phyloP scores from a whole-genome alignment of 2,797 vertebrate species.

The Sebastes matsubarae region DNA sequence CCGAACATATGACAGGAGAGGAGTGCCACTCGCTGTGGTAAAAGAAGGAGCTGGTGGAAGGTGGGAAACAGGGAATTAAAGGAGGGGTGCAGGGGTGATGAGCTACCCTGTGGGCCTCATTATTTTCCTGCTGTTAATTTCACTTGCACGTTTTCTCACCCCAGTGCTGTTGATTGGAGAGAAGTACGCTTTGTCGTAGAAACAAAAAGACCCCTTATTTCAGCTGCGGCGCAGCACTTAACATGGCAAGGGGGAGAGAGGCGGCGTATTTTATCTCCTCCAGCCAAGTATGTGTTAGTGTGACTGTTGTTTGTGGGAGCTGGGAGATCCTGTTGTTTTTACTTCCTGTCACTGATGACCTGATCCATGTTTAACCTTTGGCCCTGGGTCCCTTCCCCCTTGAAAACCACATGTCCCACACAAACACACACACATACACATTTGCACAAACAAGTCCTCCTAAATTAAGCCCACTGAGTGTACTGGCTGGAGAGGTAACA shows the following conservation, averaged over 20 bases:
- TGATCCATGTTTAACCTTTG: constrained; percentile 81
- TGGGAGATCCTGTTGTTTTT: constrained; percentile 78
- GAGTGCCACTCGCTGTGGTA: constrained; percentile 70
- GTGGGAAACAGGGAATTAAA: constrained; percentile 82
- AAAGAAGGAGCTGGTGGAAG: constrained; percentile 69
- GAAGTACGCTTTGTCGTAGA: constrained; percentile 74
- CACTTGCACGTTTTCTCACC: constrained; percentile 84
- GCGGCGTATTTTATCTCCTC: constrained; percentile 8
- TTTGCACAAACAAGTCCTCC: constrained; percentile 59
- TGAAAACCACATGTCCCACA: constrained; percentile 57
- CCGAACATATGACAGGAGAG: constrained; percentile 58
- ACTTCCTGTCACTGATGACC: constrained; percentile 84
- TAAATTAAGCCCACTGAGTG: constrained; percentile 60
- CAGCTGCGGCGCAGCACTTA: constrained; percentile 40
- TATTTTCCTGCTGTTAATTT: constrained; percentile 89
- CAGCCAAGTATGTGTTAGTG: constrained; percentile 28
- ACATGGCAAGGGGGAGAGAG: constrained; percentile 7
- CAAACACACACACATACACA: constrained; percentile 16
- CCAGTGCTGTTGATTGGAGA: constrained; percentile 85
- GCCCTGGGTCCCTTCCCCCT: constrained; percentile 72
- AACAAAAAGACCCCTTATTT: constrained; percentile 70
- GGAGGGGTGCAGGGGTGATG: constrained; percentile 80
- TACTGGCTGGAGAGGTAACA: constrained; percentile 74
- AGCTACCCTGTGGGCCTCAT: constrained; percentile 87
- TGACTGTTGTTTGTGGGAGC: constrained; percentile 61